Conservation (phyloP, 2,797 vertebrate genomes). For the Phoebastria nigripes region DNA sequence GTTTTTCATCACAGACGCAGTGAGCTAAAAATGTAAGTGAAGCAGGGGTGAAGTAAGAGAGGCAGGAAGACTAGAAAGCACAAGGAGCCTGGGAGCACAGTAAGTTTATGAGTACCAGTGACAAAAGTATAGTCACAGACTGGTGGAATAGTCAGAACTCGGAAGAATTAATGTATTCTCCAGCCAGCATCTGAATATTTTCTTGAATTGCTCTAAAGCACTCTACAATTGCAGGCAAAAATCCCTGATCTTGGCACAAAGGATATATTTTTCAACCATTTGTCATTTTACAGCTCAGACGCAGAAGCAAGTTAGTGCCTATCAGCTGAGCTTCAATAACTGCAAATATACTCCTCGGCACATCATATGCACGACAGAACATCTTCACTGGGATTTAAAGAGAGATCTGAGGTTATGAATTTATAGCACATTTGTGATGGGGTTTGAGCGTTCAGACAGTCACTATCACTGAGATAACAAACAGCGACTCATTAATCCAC, state of each 20-base stretch:
- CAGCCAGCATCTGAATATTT: background rate
- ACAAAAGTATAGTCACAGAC: background rate
- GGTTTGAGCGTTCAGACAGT: background rate
- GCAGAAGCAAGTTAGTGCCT: background rate
- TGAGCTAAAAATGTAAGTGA: background rate
- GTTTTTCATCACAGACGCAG: background rate
- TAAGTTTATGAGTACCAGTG: background rate
- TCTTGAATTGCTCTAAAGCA: background rate
- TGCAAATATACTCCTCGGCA: background rate
- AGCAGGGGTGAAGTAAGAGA: background rate
- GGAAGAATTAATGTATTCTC: background rate
- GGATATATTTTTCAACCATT: background rate
- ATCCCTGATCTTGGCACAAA: background rate
- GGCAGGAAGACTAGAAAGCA: background rate
- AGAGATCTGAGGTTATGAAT: slow-evolving; percentile 12
- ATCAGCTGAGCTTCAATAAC: background rate
- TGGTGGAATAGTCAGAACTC: background rate
- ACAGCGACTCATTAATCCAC: slow-evolving; percentile 25
- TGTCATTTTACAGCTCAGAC: background rate
- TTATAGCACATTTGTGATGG: background rate
- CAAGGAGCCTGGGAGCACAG: background rate
- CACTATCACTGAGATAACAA: slow-evolving; percentile 5
- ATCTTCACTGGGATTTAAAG: background rate
- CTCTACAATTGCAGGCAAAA: background rate
- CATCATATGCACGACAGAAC: background rate